Evolutionary conservation across 2,888 invertebrate species (phyloP).

Genomic region (Epiblema foenella): DNA sequence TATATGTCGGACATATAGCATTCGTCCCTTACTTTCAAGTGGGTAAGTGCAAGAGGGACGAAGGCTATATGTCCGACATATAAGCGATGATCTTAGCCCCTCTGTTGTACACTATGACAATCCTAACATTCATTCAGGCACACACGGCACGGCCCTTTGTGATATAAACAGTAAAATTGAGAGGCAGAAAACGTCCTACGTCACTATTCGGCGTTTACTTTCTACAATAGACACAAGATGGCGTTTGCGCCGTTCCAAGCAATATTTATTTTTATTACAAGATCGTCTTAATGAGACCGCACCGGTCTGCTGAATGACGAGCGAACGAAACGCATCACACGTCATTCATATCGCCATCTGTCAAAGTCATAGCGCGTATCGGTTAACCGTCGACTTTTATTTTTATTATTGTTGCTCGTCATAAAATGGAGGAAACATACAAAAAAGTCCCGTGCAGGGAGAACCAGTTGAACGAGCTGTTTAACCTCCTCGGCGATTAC

Average conservation of each 20-base stretch:
- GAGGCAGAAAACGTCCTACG: too few species aligned
- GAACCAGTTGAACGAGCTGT: conserved; percentile 75
- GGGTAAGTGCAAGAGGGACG: too few species aligned
- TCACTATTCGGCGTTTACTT: background rate
- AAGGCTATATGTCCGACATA: too few species aligned
- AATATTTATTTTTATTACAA: conserved; percentile 15
- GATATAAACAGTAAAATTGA: too few species aligned
- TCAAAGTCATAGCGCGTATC: conserved; percentile 29
- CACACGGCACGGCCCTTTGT: too few species aligned
- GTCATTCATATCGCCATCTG: conserved; percentile 10
- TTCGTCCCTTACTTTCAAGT: too few species aligned
- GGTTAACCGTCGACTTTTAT: conserved; percentile 32
- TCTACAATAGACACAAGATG: conserved; percentile 16
- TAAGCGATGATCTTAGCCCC: too few species aligned
- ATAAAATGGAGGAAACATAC: conserved; percentile 80
- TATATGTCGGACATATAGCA: too few species aligned
- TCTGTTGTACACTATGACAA: too few species aligned
- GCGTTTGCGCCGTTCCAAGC: background rate
- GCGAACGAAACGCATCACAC: conserved; percentile 48
- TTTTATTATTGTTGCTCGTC: conserved; percentile 36
- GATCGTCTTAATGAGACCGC: conserved; percentile 54
- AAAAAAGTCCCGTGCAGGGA: conserved; percentile 80
- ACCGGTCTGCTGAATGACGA: conserved; percentile 38
- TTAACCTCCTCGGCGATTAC: conserved; percentile 80
- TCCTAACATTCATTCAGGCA: too few species aligned